These are phyloP conservation scores for Argya squamiceps DNA, from an alignment of 2,797 vertebrate genomes.

Conservation along the genomic window DNA sequence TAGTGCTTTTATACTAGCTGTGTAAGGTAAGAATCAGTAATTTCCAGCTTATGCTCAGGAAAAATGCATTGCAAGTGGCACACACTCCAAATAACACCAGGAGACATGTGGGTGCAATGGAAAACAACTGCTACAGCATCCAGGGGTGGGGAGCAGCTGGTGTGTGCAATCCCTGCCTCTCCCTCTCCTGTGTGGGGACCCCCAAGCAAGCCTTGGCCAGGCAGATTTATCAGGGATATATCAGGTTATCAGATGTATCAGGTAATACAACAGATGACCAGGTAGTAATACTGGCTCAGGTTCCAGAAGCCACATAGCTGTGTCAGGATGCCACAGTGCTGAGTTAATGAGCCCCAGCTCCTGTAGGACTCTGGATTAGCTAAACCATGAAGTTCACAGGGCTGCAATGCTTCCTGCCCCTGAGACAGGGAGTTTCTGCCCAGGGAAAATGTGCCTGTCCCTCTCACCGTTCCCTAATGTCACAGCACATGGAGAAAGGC, in stretches of 20 bases:
- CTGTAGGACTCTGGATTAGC: neutral
- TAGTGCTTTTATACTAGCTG: conserved; percentile 51
- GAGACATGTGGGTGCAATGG: rapidly evolving
- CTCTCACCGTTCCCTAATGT: neutral
- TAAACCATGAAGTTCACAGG: neutral
- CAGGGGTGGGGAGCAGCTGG: neutral
- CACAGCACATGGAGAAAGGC: rapidly evolving
- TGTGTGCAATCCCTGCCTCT: neutral
- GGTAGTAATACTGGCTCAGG: neutral
- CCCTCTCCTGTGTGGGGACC: neutral
- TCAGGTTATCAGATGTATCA: neutral
- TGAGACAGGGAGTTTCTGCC: neutral
- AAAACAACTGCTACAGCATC: neutral
- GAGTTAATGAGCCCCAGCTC: neutral
- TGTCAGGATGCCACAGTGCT: neutral
- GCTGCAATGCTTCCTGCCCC: neutral
- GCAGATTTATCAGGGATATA: neutral
- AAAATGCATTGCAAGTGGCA: conserved; percentile 5
- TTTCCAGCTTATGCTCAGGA: conserved; percentile 36
- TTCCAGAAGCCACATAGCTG: neutral
- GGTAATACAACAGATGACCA: rapidly evolving
- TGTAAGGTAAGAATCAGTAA: conserved; percentile 49
- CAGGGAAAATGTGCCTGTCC: rapidly evolving
- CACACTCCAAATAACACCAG: neutral
- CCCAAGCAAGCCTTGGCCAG: neutral